These are phyloP conservation scores for Epinotia bilunana DNA, from an alignment of 2,888 invertebrate species.

Conservation along the genomic window DNA sequence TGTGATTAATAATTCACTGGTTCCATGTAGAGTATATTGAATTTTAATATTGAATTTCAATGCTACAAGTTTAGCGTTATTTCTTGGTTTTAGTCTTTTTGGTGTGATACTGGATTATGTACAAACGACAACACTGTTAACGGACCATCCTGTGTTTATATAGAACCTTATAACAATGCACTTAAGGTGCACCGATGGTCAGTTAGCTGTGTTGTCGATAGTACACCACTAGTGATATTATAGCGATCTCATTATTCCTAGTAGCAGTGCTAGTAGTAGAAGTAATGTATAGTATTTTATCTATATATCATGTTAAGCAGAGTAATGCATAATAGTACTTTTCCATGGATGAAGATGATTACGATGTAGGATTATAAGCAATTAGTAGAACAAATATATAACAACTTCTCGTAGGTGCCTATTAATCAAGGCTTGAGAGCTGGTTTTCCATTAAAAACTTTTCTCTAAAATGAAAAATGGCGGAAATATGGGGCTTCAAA, in stretches of 20 bases:
- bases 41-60: no score
- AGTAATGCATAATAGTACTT: neutral
- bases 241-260: neutral
- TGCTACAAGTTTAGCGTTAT: neutral
- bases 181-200: no score
- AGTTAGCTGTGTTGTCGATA: no score
- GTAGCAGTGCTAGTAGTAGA: neutral
- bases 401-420: neutral
- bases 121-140: no score
- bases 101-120: neutral
- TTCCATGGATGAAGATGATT: neutral
- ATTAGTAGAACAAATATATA: neutral
- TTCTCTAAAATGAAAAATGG: no score
- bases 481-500: no score
- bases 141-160: no score
- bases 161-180: no score
- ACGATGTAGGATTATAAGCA: neutral
- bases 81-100: neutral
- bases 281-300: neutral
- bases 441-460: no score
- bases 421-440: no score
- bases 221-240: slow-evolving; percentile 10
- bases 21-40: no score
- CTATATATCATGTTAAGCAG: neutral
- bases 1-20: no score